These are phyloP conservation scores for Perodicticus potto DNA, from an alignment of 2,797 vertebrate genomes.

Conservation along the genomic window DNA sequence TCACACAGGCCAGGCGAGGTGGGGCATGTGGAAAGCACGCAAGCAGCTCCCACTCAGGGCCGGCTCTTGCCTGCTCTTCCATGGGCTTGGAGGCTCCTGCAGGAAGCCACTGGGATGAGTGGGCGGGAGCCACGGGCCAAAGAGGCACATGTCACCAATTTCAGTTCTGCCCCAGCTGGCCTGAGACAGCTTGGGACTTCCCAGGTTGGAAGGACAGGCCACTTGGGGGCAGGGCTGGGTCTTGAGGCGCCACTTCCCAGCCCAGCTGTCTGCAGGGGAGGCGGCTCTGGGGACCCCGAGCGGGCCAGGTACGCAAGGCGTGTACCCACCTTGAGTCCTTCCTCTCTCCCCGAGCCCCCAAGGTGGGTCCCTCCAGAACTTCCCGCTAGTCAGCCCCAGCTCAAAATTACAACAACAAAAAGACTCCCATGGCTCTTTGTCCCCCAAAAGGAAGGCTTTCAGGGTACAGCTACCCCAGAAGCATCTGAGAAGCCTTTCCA, in stretches of 20 bases:
- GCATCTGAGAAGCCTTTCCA: conserved; percentile 27
- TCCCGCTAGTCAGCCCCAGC: background rate
- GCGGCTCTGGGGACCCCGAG: background rate
- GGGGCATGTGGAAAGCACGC: background rate
- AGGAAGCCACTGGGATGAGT: conserved; percentile 53
- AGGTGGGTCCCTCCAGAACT: background rate
- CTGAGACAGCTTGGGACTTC: conserved; percentile 78
- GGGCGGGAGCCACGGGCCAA: conserved; percentile 37
- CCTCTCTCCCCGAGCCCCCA: background rate
- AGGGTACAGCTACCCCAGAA: background rate
- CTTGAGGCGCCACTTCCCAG: background rate
- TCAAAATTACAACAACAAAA: background rate
- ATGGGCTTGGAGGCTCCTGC: conserved; percentile 30
- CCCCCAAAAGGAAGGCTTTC: background rate
- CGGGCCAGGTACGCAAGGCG: background rate
- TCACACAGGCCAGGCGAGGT: fast-evolving
- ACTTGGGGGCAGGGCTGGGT: background rate
- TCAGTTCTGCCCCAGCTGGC: conserved; percentile 80
- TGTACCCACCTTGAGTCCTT: background rate
- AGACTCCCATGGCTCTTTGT: background rate
- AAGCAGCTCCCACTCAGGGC: background rate
- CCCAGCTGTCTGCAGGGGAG: background rate
- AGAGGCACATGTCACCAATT: conserved; percentile 81
- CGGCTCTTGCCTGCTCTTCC: background rate
- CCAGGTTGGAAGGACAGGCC: conserved; percentile 74